Evolutionary conservation across 1,140 invertebrate genomes (phyloP), one percentile per base, ranked within the genome.

Genomic region (Cotesia typhae): DNA sequence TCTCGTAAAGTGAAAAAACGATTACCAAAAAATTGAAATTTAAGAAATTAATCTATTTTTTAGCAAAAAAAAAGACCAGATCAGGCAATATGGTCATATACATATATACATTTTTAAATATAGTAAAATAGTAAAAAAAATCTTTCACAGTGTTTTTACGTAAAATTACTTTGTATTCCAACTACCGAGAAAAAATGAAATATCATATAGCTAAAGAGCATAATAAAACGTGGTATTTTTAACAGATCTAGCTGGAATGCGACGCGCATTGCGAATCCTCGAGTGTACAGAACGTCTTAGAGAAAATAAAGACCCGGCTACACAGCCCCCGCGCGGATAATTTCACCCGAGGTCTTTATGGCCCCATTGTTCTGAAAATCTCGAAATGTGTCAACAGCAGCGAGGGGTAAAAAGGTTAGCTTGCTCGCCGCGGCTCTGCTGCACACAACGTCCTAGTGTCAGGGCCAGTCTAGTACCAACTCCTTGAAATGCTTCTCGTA

Each of bases 331-430:
- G 57, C 72, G 74, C 67, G 71, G 75, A 72, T 60, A 38, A 63
- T 64, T 63, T 53, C 41, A 71, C 72, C 77, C 70, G 72, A 67
- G 76, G 75, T 80, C 77, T 85, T 84, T 83, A 85, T 84, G 80
- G 82, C 78, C 79, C 79, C 80, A 83, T 84, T 86, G 83, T 84
- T 84, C 83, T 78, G 82, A 78, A 85, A 85, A 86, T 85, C 84
- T 84, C 84, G 83, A 85, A 86, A 86, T 84, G 79, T 87, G 84
- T 86, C 84, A 86, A 74, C 76, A 74, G 67, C 85, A 87, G 84
- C 75, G 74, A 78, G 57, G 82, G 80, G 83, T 81, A 84, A 84
- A 85, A 85, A 84, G 82, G 77, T 82, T 80, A 80, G 77, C 78
- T 79, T 74, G 76, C 76, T 72, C 75, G 71, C 55, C 52, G 37